phyloP scores from a whole-genome alignment of 2,888 invertebrate genomes.

The Plagodis dolabraria region DNA sequence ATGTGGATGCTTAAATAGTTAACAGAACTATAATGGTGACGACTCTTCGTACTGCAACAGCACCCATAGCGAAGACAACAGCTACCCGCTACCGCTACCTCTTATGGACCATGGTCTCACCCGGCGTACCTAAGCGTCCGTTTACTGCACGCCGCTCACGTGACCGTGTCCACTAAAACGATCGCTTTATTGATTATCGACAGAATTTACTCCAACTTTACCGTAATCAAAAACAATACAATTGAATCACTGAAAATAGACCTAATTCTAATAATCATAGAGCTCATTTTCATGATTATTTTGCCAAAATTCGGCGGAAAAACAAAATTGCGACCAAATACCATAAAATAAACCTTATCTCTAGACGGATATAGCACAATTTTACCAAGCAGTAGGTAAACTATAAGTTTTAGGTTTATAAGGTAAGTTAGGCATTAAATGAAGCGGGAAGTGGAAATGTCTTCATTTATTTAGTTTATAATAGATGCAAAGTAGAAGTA shows the following conservation, averaged over 20 bases:
- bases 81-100: constrained; percentile 41
- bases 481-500: constrained; percentile 14
- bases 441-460: constrained; percentile 26
- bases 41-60: too few relatives aligned
- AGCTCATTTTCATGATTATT: constrained; percentile 11
- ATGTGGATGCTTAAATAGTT: too few relatives aligned
- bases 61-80: background rate
- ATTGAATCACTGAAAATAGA: constrained; percentile 18
- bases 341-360: constrained; percentile 2
- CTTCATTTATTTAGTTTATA: constrained; percentile 25
- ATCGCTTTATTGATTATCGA: constrained; percentile 82
- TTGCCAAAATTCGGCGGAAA: constrained; percentile 4
- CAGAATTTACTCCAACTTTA: constrained; percentile 57
- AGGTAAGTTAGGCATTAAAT: constrained; percentile 27
- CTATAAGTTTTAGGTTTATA: constrained; percentile 14
- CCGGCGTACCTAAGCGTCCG: constrained; percentile 77
- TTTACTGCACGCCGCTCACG: constrained; percentile 46
- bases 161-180: constrained; percentile 77
- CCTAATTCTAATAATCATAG: constrained; percentile 2
- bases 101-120: constrained; percentile 33
- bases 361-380: background rate
- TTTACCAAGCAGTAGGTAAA: constrained; percentile 1
- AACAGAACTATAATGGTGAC: too few relatives aligned
- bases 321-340: background rate
- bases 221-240: constrained; percentile 58